These are phyloP conservation scores for Tapirus terrestris DNA, from an alignment of 2,113 vertebrate species.

Conservation along the genomic window DNA sequence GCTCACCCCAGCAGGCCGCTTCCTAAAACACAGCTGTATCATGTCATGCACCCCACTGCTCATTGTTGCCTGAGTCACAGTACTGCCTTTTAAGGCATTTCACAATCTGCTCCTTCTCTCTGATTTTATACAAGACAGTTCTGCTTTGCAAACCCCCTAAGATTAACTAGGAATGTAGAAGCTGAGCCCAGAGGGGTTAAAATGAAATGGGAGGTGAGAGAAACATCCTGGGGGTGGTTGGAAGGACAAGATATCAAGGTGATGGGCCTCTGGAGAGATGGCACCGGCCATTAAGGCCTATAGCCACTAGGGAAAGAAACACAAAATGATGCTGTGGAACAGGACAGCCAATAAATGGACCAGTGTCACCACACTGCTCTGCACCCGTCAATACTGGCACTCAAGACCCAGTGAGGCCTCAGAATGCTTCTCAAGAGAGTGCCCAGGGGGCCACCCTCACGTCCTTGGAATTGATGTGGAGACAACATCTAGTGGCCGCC, in stretches of 20 bases:
- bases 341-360: too few relatives aligned
- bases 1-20: not conserved
- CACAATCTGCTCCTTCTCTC: not conserved
- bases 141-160: not conserved
- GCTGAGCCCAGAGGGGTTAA: not conserved
- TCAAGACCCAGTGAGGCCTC: not conserved
- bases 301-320: not conserved
- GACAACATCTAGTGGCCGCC: not conserved
- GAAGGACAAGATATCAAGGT: not conserved
- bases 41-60: accelerated
- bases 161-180: not conserved
- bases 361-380: not conserved
- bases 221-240: too few relatives aligned
- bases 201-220: not conserved
- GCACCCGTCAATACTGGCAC: not conserved
- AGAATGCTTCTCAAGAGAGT: not conserved
- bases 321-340: too few relatives aligned
- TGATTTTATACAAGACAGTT: not conserved
- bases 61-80: not conserved
- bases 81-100: not conserved
- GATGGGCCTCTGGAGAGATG: not conserved
- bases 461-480: not conserved
- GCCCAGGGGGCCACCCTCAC: accelerated
- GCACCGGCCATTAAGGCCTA: not conserved
- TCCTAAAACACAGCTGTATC: not conserved